A percentile compares a stretch with the other conserved stretches of the same genome.
Evolutionary conservation across 2,113 vertebrate species (phyloP).

Genomic region (Gyps fulvus): DNA sequence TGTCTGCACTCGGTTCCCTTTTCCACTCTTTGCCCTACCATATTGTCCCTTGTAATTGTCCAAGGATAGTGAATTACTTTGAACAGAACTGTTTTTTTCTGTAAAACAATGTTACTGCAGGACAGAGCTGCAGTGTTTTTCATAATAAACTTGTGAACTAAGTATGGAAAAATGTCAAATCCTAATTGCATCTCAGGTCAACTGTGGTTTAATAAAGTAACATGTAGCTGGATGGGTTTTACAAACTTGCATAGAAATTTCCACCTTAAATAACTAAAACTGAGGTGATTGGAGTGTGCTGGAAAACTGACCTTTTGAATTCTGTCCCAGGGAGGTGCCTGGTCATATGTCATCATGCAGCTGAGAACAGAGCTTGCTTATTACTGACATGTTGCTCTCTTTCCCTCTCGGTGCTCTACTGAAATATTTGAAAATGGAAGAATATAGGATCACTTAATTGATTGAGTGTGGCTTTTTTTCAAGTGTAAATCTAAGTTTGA

Average conservation of each 20-base stretch:
- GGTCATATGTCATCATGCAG: not conserved
- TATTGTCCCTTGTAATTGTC: slow-evolving; percentile 78
- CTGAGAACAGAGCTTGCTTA: not conserved
- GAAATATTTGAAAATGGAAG: not conserved
- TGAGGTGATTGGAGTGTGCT: not conserved
- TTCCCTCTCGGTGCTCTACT: not conserved
- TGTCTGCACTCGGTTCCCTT: slow-evolving; percentile 76
- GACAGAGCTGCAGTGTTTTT: slow-evolving; percentile 78
- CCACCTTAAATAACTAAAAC: slow-evolving; percentile 18
- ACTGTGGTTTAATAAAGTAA: slow-evolving; percentile 66
- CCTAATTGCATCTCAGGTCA: slow-evolving; percentile 73
- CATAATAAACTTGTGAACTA: slow-evolving; percentile 86
- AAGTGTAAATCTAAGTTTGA: not conserved
- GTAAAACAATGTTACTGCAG: slow-evolving; percentile 79
- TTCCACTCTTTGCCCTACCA: slow-evolving; percentile 67
- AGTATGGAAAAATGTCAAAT: slow-evolving; percentile 77
- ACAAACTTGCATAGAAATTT: slow-evolving; percentile 47
- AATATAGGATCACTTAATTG: not conserved
- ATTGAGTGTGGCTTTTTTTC: not conserved
- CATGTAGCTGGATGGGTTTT: slow-evolving; percentile 56
- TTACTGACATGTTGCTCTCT: not conserved
- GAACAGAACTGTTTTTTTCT: slow-evolving; percentile 77
- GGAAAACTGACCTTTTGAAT: not conserved
- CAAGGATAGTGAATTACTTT: slow-evolving; percentile 78
- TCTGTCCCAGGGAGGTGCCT: not conserved